Evolutionary conservation across 2,797 vertebrate genomes (phyloP).

Genomic region (Melanotaenia parkinsoni): DNA sequence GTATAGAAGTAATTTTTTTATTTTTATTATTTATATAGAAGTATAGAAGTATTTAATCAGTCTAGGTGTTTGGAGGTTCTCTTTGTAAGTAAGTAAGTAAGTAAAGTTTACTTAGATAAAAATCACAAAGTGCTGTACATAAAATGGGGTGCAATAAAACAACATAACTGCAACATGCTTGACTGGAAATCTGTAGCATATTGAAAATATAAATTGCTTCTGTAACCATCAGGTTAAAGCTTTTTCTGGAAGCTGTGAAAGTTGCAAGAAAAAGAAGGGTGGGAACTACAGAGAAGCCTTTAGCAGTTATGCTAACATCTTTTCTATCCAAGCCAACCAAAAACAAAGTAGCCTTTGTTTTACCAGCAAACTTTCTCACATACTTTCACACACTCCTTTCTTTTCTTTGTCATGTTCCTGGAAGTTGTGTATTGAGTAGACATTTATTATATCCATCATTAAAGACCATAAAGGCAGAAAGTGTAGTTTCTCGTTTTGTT

Average conservation of each 20-base stretch:
- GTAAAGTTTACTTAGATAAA: no score
- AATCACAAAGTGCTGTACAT: no score
- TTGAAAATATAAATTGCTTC: conserved; percentile 17
- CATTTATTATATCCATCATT: conserved; percentile 50
- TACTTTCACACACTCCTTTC: conserved; percentile 35
- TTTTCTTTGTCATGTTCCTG: conserved; percentile 44
- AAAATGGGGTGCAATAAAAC: no score
- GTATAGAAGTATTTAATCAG: no score
- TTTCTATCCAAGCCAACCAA: conserved; percentile 34
- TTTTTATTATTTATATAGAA: no score
- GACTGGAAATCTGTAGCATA: conserved; percentile 23
- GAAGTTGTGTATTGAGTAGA: conserved; percentile 47
- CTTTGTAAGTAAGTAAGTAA: no score
- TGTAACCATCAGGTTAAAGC: conserved; percentile 25
- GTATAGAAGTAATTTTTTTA: conserved; percentile 6
- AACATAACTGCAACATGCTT: background rate
- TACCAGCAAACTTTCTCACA: conserved; percentile 35
- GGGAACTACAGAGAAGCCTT: conserved; percentile 8
- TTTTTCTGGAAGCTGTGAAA: conserved; percentile 8
- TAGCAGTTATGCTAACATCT: conserved; percentile 30
- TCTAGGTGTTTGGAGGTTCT: conserved; percentile 23
- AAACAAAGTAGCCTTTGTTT: conserved; percentile 28
- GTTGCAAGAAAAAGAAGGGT: conserved; percentile 6
- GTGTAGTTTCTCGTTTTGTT: conserved; percentile 37
- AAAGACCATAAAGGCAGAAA: conserved; percentile 47